Conservation (phyloP, 2,797 vertebrate species). For the Rhabdomys pumilio region DNA sequence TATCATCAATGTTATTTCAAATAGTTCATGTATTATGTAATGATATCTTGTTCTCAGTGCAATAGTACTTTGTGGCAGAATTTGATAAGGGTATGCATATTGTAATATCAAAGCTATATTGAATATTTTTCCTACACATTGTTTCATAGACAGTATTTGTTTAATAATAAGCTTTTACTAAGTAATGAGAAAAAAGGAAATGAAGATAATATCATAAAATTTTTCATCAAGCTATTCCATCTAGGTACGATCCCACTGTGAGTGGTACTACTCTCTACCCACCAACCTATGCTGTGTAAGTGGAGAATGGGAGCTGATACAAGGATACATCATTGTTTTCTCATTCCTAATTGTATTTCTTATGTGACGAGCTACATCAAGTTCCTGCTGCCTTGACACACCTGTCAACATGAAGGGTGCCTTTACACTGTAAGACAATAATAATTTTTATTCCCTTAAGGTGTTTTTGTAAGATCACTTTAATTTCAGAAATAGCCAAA, state of each 20-base stretch:
- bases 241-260: neutral
- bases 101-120: neutral
- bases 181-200: neutral
- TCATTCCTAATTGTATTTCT: neutral
- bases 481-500: neutral
- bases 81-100: neutral
- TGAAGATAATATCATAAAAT: neutral
- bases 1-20: neutral
- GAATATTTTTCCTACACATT: conserved; percentile 8
- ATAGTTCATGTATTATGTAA: neutral
- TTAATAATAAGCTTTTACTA: neutral
- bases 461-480: neutral
- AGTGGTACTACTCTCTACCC: fast-evolving
- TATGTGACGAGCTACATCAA: neutral
- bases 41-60: neutral
- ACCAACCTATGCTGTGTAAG: too few species aligned
- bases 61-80: neutral
- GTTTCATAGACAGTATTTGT: neutral
- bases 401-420: neutral
- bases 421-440: neutral
- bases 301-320: too few species aligned
- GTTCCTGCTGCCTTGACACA: neutral
- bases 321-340: too few species aligned
- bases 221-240: neutral
- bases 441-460: neutral